Percentiles rank a stretch among this genome's conserved stretches.
phyloP scores from a whole-genome alignment of 2,888 invertebrate genomes.

The Luperina nickerlii region DNA sequence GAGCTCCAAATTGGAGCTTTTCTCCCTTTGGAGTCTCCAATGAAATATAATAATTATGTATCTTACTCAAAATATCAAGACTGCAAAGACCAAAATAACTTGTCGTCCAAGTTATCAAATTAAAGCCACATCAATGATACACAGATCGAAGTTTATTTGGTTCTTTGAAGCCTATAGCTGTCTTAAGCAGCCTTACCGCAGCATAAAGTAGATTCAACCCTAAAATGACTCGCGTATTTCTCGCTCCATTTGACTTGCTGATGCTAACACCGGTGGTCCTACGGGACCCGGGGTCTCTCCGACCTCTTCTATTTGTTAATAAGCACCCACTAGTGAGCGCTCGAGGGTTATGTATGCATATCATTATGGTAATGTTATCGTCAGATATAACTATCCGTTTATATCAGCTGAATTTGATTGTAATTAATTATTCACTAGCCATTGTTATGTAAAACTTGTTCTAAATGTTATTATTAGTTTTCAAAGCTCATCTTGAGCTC shows the following conservation, averaged over 20 bases:
- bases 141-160: background rate
- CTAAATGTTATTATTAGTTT: slow-evolving; percentile 15
- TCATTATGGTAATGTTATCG: slow-evolving; percentile 69
- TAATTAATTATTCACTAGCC: slow-evolving; percentile 58
- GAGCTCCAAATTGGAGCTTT: background rate
- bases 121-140: background rate
- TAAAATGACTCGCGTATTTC: slow-evolving; percentile 80
- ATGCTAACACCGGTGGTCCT: slow-evolving; percentile 85
- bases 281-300: slow-evolving; percentile 66
- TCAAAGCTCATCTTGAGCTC: background rate
- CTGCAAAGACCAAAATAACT: background rate
- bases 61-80: background rate
- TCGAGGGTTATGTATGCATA: slow-evolving; percentile 63
- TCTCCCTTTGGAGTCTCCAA: background rate
- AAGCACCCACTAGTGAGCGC: slow-evolving; percentile 73
- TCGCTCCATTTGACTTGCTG: slow-evolving; percentile 83
- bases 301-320: slow-evolving; percentile 84
- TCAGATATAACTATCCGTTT: slow-evolving; percentile 63
- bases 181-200: slow-evolving; percentile 7
- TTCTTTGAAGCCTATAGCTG: background rate
- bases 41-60: background rate
- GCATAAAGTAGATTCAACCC: slow-evolving; percentile 67
- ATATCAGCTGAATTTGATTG: slow-evolving; percentile 60
- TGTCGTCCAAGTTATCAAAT: background rate
- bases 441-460: slow-evolving; percentile 48